Conservation (phyloP, 2,888 invertebrate species). For the Pimpla rufipes region DNA sequence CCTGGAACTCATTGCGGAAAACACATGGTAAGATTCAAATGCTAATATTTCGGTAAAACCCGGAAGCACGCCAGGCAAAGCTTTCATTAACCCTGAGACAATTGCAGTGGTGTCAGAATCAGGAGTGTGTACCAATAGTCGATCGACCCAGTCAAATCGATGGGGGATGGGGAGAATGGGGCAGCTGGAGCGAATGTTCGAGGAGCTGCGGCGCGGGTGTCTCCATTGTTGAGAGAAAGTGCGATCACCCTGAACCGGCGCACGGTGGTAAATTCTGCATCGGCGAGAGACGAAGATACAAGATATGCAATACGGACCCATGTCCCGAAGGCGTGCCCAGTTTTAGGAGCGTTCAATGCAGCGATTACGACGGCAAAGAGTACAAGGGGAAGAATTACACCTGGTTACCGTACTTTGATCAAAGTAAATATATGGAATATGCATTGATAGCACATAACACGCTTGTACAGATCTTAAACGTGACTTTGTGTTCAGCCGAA, state of each 20-base stretch:
- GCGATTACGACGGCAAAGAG: constrained; percentile 85
- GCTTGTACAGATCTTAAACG: background rate
- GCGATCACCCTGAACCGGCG: constrained; percentile 88
- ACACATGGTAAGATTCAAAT: constrained; percentile 89
- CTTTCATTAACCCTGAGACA: constrained; percentile 32
- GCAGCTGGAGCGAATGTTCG: constrained; percentile 87
- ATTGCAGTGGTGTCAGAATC: constrained; percentile 89
- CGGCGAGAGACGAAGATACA: constrained; percentile 89
- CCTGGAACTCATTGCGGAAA: constrained; percentile 95
- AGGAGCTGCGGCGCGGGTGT: constrained; percentile 89
- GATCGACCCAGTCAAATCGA: constrained; percentile 88
- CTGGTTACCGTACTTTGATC: constrained; percentile 92
- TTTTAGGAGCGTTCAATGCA: constrained; percentile 86
- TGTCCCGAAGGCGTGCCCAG: constrained; percentile 85
- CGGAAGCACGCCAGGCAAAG: background rate
- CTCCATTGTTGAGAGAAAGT: constrained; percentile 87
- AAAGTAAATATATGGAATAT: constrained; percentile 86
- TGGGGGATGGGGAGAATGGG: constrained; percentile 90
- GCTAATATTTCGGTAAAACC: background rate
- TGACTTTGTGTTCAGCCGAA: constrained; percentile 83
- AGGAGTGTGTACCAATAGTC: constrained; percentile 88
- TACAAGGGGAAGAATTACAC: constrained; percentile 90
- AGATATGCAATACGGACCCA: constrained; percentile 92
- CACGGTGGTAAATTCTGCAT: constrained; percentile 89
- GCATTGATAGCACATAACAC: background rate